These are phyloP conservation scores for Lasioglossum zephyrum DNA, from an alignment of 2,888 invertebrate genomes.

Conservation along the genomic window DNA sequence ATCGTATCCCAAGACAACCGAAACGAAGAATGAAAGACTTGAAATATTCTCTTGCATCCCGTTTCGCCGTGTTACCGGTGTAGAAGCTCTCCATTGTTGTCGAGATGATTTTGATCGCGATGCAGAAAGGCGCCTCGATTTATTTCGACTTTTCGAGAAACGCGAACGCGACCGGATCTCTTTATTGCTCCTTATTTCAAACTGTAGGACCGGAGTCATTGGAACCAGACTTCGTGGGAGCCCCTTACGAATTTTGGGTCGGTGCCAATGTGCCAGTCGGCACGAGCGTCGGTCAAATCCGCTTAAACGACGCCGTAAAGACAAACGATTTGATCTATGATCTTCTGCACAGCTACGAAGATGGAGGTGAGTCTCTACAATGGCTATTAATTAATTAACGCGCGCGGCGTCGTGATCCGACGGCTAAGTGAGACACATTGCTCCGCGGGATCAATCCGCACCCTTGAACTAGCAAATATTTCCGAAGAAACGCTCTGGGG, in stretches of 20 bases:
- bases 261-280: slow-evolving; percentile 94
- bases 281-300: slow-evolving; percentile 93
- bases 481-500: not conserved
- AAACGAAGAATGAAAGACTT: slow-evolving; percentile 1
- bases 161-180: not conserved
- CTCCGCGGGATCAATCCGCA: not conserved
- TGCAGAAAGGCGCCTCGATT: not conserved
- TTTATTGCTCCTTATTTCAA: not conserved
- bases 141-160: not conserved
- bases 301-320: slow-evolving; percentile 89
- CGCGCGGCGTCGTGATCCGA: not conserved
- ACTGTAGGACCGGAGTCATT: slow-evolving; percentile 85
- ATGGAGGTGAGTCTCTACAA: slow-evolving; percentile 88
- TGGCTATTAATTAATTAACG: slow-evolving; percentile 39
- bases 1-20: slow-evolving; percentile 21
- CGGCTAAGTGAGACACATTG: not conserved
- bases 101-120: slow-evolving; percentile 1
- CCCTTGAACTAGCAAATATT: not conserved
- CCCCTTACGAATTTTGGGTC: slow-evolving; percentile 96
- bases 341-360: slow-evolving; percentile 92
- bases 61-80: not conserved
- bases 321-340: slow-evolving; percentile 90
- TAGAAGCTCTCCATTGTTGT: slow-evolving; percentile 8
- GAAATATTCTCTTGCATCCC: not conserved
- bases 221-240: slow-evolving; percentile 92